A percentile compares a stretch with the other conserved stretches of the same genome.
Evolutionary conservation across 1,140 invertebrate species (phyloP).

Genomic region (Nasonia longicornis): DNA sequence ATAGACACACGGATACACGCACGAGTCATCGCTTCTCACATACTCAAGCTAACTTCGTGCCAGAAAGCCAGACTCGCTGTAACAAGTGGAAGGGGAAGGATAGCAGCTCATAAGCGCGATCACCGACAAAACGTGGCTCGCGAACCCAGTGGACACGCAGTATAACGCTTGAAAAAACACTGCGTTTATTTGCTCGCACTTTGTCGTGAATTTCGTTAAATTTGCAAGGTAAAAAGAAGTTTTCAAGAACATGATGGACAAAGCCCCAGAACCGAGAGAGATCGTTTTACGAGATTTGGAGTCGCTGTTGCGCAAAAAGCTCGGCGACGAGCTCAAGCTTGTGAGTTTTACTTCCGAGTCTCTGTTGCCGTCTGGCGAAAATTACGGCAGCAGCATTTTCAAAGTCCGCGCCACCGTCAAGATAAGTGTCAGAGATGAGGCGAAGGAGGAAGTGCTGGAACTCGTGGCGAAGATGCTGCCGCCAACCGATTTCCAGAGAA

Average conservation of each 20-base stretch:
- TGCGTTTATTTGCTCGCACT: too few species aligned
- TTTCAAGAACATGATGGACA: neutral
- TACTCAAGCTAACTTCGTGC: too few species aligned
- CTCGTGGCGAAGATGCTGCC: conserved; percentile 66
- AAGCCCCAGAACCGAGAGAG: neutral
- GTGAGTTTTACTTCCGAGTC: conserved; percentile 44
- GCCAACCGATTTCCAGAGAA: conserved; percentile 58
- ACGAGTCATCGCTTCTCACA: too few species aligned
- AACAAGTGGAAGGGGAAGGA: too few species aligned
- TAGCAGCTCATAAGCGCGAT: too few species aligned
- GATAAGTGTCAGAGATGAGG: conserved; percentile 28
- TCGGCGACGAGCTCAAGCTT: conserved; percentile 52
- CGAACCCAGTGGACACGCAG: too few species aligned
- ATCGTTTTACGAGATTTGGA: conserved; percentile 53
- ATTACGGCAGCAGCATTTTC: conserved; percentile 73
- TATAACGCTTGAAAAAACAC: too few species aligned
- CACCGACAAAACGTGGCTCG: too few species aligned
- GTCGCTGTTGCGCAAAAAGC: conserved; percentile 51
- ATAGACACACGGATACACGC: too few species aligned
- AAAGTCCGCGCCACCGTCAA: conserved; percentile 60
- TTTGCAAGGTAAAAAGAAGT: neutral
- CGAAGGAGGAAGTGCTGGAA: conserved; percentile 53
- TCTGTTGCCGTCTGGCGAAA: conserved; percentile 69
- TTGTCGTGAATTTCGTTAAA: neutral
- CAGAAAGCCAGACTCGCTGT: too few species aligned